phyloP scores from a whole-genome alignment of 2,113 vertebrate species.

The Bungarus multicinctus region DNA sequence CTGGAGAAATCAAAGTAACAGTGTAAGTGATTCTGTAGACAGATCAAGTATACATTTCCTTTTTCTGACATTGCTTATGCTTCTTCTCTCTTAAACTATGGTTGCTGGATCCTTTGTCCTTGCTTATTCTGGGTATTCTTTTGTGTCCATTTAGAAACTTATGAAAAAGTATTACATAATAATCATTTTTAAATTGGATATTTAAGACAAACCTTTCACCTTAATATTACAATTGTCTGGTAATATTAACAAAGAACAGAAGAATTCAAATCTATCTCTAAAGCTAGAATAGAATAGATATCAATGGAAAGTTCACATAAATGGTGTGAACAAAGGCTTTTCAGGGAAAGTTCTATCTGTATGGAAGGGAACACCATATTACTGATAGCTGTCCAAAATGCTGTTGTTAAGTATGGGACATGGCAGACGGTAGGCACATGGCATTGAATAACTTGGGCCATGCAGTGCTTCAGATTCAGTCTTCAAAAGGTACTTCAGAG shows the following conservation, averaged over 20 bases:
- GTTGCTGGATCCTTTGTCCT: background rate
- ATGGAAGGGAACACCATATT: background rate
- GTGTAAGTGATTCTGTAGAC: conserved; percentile 11
- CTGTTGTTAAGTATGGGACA: background rate
- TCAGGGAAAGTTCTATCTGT: background rate
- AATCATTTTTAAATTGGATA: background rate
- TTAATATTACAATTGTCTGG: background rate
- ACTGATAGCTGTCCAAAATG: background rate
- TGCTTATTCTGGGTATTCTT: background rate
- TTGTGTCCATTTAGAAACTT: background rate
- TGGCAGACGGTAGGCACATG: background rate
- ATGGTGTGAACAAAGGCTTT: background rate
- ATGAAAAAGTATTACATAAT: background rate
- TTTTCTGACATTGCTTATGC: conserved; percentile 1
- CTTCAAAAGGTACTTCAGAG: background rate
- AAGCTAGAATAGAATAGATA: background rate
- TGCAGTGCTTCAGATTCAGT: background rate
- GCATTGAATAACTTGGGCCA: background rate
- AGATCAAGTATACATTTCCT: background rate
- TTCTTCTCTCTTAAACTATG: background rate
- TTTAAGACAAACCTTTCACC: background rate
- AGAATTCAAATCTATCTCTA: background rate
- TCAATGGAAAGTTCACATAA: background rate
- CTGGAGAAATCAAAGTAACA: background rate
- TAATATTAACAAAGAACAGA: background rate